Percentiles rank a stretch among this genome's conserved stretches.
phyloP scores from a whole-genome alignment of 2,888 invertebrate species.

The Agrochola litura region DNA sequence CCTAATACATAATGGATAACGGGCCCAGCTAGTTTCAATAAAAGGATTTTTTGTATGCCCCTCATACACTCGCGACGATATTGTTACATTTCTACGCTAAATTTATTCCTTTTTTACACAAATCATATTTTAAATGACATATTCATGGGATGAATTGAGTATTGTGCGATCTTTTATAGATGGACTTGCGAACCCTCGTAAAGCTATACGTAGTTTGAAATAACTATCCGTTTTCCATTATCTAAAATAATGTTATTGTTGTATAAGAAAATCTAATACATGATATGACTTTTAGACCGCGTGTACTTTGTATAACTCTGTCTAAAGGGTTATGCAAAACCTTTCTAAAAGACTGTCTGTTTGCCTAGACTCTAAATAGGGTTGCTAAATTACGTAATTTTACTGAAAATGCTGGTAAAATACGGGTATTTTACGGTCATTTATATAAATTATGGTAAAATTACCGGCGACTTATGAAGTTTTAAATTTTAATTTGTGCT shows the following conservation, averaged over 20 bases:
- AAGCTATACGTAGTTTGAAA: constrained; percentile 5
- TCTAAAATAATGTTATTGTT: constrained; percentile 32
- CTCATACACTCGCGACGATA: constrained; percentile 77
- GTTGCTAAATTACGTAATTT: too few species aligned
- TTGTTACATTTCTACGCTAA: constrained; percentile 80
- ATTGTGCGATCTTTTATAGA: constrained; percentile 52
- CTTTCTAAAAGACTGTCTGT: too few species aligned
- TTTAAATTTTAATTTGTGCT: too few species aligned
- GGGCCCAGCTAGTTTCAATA: constrained; percentile 88
- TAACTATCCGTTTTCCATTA: constrained; percentile 34
- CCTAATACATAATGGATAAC: constrained; percentile 89
- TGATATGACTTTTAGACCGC: not conserved
- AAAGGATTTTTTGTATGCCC: constrained; percentile 88
- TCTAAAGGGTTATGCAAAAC: not conserved
- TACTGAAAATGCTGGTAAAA: too few species aligned
- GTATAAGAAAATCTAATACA: not conserved
- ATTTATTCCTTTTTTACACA: constrained; percentile 82
- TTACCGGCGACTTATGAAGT: too few species aligned
- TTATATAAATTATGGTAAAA: too few species aligned
- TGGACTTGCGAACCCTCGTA: constrained; percentile 33
- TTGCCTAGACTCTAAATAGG: too few species aligned
- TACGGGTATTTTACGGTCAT: too few species aligned
- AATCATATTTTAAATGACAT: constrained; percentile 79
- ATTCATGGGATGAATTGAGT: constrained; percentile 65
- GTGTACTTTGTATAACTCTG: not conserved